phyloP scores from a whole-genome alignment of 1,140 invertebrate genomes.

The Zaprionus vittiger region DNA sequence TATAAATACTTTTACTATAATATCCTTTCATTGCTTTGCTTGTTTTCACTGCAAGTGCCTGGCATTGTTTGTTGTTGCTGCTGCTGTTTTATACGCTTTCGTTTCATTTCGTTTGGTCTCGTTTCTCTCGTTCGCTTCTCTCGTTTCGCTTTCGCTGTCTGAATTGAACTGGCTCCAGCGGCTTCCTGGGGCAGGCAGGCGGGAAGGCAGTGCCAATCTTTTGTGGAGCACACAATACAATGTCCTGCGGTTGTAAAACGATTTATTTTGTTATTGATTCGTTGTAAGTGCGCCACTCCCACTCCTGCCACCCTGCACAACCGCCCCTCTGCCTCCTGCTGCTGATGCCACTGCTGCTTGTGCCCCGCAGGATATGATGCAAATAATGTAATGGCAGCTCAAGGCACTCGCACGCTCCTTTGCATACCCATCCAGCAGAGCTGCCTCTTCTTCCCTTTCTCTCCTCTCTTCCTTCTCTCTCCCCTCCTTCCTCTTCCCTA shows the following conservation, averaged over 20 bases:
- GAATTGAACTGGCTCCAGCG: constrained; percentile 38
- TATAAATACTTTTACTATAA: constrained; percentile 81
- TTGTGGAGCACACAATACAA: constrained; percentile 81
- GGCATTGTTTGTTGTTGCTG: constrained; percentile 63
- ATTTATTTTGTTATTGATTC: constrained; percentile 83
- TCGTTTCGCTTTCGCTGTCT: constrained; percentile 72
- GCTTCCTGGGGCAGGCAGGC: constrained; percentile 19
- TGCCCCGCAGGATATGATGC: constrained; percentile 75
- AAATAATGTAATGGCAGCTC: constrained; percentile 79
- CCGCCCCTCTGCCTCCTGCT: neutral
- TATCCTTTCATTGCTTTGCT: constrained; percentile 81
- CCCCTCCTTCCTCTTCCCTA: neutral
- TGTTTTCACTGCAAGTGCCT: constrained; percentile 75
- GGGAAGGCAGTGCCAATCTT: constrained; percentile 65
- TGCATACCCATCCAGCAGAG: constrained; percentile 38
- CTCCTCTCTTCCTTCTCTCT: neutral
- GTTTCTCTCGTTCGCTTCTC: constrained; percentile 37
- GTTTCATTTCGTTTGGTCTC: constrained; percentile 67
- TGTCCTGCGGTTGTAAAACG: constrained; percentile 82
- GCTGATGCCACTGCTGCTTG: constrained; percentile 14
- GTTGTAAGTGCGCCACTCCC: constrained; percentile 63
- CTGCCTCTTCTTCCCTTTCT: neutral
- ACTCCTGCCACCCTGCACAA: neutral
- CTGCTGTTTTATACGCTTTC: constrained; percentile 55
- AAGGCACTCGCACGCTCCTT: constrained; percentile 49